A percentile compares a stretch with the other conserved stretches of the same genome.
These are phyloP conservation scores for Calyptomena viridis DNA, from an alignment of 2,113 vertebrate genomes.

Conservation along the genomic window DNA sequence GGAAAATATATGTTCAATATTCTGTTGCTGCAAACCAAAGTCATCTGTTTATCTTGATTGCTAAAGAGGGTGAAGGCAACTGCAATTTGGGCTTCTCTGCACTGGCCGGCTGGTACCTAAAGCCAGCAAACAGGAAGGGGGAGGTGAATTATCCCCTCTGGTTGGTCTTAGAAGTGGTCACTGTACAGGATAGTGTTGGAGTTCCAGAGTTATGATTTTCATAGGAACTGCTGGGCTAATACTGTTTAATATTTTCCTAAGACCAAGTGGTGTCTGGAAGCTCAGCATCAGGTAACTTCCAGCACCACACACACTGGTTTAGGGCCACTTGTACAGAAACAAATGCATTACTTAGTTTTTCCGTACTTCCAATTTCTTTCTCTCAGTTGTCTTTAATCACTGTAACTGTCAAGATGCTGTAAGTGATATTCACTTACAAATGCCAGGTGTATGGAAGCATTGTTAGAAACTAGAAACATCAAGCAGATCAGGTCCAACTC, in stretches of 20 bases:
- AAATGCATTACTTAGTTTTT: neutral
- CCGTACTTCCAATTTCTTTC: neutral
- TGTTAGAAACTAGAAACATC: neutral
- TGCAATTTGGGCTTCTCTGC: conserved; percentile 30
- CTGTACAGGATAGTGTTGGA: neutral
- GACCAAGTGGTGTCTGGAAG: neutral
- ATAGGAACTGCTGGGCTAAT: neutral
- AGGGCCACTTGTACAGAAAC: neutral
- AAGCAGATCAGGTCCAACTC: neutral
- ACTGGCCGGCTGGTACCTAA: conserved; percentile 27
- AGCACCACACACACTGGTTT: neutral
- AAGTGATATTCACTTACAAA: neutral
- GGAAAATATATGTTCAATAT: neutral
- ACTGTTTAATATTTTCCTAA: neutral
- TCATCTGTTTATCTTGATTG: conserved; percentile 16
- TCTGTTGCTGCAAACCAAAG: conserved; percentile 10
- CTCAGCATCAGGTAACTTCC: neutral
- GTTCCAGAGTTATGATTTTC: neutral
- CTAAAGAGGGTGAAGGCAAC: conserved; percentile 30
- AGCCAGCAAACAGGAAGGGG: neutral
- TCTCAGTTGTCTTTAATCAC: neutral
- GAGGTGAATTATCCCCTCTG: neutral
- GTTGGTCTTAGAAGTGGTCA: neutral
- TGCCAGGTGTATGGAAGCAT: neutral
- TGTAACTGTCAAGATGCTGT: neutral